Evolutionary conservation across 2,888 invertebrate species (phyloP), one percentile per base, ranked within the genome.

Genomic region (Rhabditoides inermis): DNA sequence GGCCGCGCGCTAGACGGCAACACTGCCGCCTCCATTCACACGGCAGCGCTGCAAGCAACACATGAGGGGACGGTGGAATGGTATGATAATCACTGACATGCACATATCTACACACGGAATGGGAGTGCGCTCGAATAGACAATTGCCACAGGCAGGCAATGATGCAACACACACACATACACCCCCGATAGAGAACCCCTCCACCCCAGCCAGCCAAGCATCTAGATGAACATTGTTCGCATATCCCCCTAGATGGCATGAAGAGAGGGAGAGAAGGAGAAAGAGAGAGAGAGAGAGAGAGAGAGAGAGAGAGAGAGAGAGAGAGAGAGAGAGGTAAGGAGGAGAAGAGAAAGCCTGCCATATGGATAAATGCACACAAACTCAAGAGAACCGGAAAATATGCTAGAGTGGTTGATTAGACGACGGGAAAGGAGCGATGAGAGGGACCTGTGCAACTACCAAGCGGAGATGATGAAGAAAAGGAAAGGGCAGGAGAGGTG

Each of bases 251-350:
- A 42, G 22, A 37, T 37, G 46, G 25, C 40, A 49, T 36, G 30
- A 36, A 41, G 51, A 45, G 45, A 46, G 42, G 22, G 23, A n/a
- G n/a, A 32, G 30, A 52, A 42, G 39, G 51, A 45, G 47, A 42
- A 41, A 37, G 7, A 12, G 28, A 37, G 23, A 27, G 37, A 23
- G 25, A 4, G 23, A 36, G 35, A 36, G 22, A 48, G 23, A 36
- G 22, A 22, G 46, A 44, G 37, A 48, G 28, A 42, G 25, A 37
- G 42, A 41, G 45, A 46, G 49, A 39, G 37, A 50, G 52, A 44
- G 35, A 51, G 36, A 23, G 36, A 25, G 37, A 22, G 23, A 37
- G 41, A 18, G 41, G 23, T 18, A 41, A 23, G 23, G 25, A 18
- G 15, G 6, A 15, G 3, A 3, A 20, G 37, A 26, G 23, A 25